Conservation (phyloP, 2,113 vertebrate genomes). For the Excalfactoria chinensis region DNA sequence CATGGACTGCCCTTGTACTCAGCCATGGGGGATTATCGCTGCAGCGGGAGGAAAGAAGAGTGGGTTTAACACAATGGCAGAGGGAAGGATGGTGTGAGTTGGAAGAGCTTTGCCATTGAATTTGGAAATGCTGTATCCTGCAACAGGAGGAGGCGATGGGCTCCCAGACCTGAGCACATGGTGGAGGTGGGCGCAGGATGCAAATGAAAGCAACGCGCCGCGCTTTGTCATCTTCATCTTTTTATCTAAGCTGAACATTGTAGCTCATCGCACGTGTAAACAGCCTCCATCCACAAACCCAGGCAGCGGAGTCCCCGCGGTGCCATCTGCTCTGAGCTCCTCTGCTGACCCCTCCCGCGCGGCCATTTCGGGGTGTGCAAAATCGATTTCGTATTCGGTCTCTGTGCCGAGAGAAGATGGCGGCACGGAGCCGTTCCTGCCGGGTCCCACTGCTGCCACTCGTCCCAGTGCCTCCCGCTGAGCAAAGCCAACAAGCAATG, state of each 20-base stretch:
- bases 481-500: neutral
- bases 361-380: conserved; percentile 12
- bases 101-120: neutral
- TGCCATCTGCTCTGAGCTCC: neutral
- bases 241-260: neutral
- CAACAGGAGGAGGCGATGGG: neutral
- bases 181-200: neutral
- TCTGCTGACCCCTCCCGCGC: neutral
- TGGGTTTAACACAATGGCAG: neutral
- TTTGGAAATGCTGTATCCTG: neutral
- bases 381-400: neutral
- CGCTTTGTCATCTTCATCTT: neutral
- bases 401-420: conserved; percentile 48
- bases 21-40: neutral
- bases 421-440: neutral
- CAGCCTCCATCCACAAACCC: neutral
- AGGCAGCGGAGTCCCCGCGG: neutral
- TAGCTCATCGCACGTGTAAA: neutral
- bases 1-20: neutral
- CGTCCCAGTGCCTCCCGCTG: neutral
- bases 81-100: neutral
- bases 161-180: rapidly evolving
- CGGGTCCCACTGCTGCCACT: neutral
- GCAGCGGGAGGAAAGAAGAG: neutral
- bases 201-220: neutral